phyloP scores from a whole-genome alignment of 2,113 vertebrate genomes.

The Eidolon helvum region DNA sequence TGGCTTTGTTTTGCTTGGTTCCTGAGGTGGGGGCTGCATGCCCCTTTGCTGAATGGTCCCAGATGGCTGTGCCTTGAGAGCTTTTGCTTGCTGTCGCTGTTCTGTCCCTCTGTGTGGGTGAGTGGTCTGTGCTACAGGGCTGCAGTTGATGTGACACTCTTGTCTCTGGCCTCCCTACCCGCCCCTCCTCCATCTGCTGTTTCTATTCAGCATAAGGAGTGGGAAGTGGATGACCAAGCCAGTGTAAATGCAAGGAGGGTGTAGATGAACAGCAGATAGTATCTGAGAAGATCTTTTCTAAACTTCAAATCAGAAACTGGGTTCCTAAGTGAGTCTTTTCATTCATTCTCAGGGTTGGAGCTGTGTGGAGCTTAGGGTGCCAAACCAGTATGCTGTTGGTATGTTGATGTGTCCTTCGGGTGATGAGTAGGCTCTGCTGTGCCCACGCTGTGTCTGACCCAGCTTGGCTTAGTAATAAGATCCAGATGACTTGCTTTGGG shows the following conservation, averaged over 20 bases:
- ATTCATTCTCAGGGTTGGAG: background rate
- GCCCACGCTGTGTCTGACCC: background rate
- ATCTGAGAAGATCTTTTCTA: background rate
- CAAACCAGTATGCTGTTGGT: accelerated
- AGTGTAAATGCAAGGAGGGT: background rate
- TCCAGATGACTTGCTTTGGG: background rate
- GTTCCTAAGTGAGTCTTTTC: background rate
- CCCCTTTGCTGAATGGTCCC: background rate
- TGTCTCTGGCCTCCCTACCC: background rate
- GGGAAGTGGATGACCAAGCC: background rate
- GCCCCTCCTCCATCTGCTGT: background rate
- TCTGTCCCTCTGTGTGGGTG: background rate
- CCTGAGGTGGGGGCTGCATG: background rate
- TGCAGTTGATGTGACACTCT: accelerated
- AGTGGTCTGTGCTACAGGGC: background rate
- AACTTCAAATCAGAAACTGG: background rate
- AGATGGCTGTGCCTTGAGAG: accelerated
- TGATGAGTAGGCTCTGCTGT: background rate
- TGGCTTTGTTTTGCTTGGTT: background rate
- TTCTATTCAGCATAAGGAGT: background rate
- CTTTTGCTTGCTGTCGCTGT: background rate
- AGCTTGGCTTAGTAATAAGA: background rate
- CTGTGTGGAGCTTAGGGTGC: too few relatives aligned
- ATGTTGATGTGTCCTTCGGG: background rate
- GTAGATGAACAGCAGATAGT: background rate